Base-by-base conservation (phyloP, 1,140 invertebrate species). In the Brachionus sp. region DNA sequence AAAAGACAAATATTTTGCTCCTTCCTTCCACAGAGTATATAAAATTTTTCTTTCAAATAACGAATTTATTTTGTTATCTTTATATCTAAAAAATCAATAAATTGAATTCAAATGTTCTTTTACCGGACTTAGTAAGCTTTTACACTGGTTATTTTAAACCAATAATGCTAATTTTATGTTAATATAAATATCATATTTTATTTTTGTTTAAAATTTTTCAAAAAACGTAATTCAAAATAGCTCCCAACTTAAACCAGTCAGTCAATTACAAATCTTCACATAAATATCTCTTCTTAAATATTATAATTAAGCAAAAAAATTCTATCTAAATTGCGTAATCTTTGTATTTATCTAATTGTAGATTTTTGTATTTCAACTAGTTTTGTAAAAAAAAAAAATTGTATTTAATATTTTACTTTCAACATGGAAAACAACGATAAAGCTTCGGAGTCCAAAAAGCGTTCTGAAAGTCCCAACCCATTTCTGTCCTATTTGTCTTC, bases 381-480 rank as follows among this genome's bases (percentile, higher is more conserved):
- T 16, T 53, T 53, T 53, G 50, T 53, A 53, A 23, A 29, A 29
- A 29, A 29, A 29, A 29, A 66, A 64, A 37, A 33, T 29, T 66
- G 6, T 35, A 13, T 66, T 66, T 66, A 29, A 6, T 66, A 66
- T 13, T 33, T 66, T 66, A 6, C 33, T 37, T 10, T 16, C 16
- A 70, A 70, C 33, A 70, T 70, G 66, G 33, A 35, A 19, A 39
- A 70, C 16, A 70, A 70, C 35, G 37, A 70, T 42, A 39, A 70
- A 39, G n/a, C 33, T 9, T 37, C 16, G 3, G 66, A 70, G 29
- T 53, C 50, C 0, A 70, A 70, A 33, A 70, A 70, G 16, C 66
- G 70, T 12, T 9, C 70, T 25, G 70, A 75, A 16, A 75, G 70
- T 25, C 70, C 70, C 39, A 75, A 75, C 44, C 70, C 70, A 75